Base-by-base conservation (phyloP, 2,113 vertebrate species). In the Eptesicus fuscus region DNA sequence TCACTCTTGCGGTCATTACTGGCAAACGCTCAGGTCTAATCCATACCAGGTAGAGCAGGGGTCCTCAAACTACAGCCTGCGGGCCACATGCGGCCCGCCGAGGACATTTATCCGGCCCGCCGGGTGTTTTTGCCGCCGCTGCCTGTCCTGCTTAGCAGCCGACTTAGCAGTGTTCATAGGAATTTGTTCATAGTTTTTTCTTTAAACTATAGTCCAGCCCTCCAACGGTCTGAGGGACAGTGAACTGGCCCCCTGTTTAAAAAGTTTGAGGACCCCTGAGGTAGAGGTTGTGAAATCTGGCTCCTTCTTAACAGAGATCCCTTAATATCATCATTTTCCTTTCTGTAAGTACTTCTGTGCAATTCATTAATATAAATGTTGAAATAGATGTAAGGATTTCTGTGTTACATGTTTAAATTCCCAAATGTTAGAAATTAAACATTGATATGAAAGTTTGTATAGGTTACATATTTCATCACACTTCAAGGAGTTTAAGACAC, bases 361-460 rank as follows among this genome's bases (percentile, higher is more conserved):
- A 90, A 79, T 6, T 4, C 10, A 67, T 93, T 86, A 76, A 37
- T 9, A 84, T 80, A 69, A 92, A 86, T 80, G 53, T 59, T 84
- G 56, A 77, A 65, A 71, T 76, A 49, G 78, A 7, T 74, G 40
- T 87, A 95, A 91, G 61, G 49, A 93, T 92, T 96, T 89, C 32
- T 83, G 82, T 97, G 14, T 96, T 97, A 91, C 20, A 61, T 10
- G 53, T 63, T 94, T 91, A 40, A 77, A 84, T 42, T 78, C 23
- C 17, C 51, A 96, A 97, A 84, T 77, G 35, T 30, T 95, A 63
- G 88, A 92, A 97, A 95, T 86, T 95, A 97, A 96, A 86, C 91
- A 82, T 65, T 28, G 51, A 79, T 79, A 88, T 78, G 86, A 78
- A 96, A 97, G 96, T 89, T 88, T 82, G 90, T 89, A 51, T 47